Evolutionary conservation across 2,797 vertebrate species (phyloP), one percentile per base, ranked within the genome.

Genomic region (Myotis findleyi): DNA sequence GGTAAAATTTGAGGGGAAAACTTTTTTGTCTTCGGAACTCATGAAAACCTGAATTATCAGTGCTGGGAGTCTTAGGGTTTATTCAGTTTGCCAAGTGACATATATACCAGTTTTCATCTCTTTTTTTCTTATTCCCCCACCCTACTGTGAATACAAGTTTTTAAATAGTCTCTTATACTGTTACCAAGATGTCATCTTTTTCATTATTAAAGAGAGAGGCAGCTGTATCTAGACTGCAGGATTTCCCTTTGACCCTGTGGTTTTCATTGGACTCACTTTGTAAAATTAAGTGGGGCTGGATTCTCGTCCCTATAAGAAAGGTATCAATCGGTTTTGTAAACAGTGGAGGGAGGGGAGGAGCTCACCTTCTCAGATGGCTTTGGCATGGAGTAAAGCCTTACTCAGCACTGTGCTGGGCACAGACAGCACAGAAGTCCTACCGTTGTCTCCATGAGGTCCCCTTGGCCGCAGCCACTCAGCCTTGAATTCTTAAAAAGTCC

Each of bases 301-400:
- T 51, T 55, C 53, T 75, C 12, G 2, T 72, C 92, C 92, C 25
- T 51, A 11, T 21, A 21, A 27, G 55, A 66, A 85, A 81, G 49
- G 14, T 30, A 11, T 4, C 30, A 62, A 27, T 64, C 57, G 59
- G 57, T 53, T 75, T 66, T 76, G 16, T 91, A 27, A 87, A 68
- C n/a, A 83, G 2, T 2, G 18, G 25, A 68, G 20, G 27, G 23
- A 51, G 57, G 21, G 44, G 47, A 69, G 23, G 0, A n/a, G 53
- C 27, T 62, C 18, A 3, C 11, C 44, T 44, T 33, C 80, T 77
- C 49, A 21, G 18, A 5, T 1, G 4, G 41, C 66, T 51, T 59
- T 38, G 5, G 5, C 64, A 1, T 11, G 7, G 55, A 12, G 0
- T 21, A 21, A n/a, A 38, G 4, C 23, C 1, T 33, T 0, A 41